Conservation (phyloP, 2,113 vertebrate species). For the Terrapene triunguis region DNA sequence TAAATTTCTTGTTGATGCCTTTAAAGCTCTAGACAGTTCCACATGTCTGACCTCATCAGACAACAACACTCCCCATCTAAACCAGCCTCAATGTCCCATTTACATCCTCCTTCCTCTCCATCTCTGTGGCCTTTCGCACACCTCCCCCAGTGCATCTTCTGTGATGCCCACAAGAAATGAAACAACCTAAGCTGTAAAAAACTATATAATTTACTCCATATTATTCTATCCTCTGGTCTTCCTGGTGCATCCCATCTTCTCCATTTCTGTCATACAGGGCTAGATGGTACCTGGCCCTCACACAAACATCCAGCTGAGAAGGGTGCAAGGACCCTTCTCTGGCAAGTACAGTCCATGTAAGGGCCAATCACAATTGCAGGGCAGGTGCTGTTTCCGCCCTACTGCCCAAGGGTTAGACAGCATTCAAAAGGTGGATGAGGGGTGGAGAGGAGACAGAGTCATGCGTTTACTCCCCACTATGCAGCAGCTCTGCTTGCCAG, state of each 20-base stretch:
- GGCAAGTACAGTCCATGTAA: not conserved
- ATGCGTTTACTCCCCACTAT: not conserved
- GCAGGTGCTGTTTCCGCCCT: not conserved
- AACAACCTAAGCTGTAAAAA: not conserved
- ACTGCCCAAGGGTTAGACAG: not conserved
- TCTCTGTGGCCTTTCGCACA: not conserved
- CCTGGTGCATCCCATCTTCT: not conserved
- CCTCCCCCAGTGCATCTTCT: not conserved
- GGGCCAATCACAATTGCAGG: not conserved
- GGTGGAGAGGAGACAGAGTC: not conserved
- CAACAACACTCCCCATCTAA: not conserved
- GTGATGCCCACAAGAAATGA: not conserved
- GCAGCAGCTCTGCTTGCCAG: not conserved
- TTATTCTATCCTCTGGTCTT: not conserved
- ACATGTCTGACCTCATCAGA: not conserved
- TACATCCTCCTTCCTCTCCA: not conserved
- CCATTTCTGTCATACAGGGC: not conserved
- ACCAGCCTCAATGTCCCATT: not conserved
- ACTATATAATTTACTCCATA: not conserved
- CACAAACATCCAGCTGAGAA: not conserved
- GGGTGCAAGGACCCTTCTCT: not conserved
- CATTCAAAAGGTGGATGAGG: not conserved
- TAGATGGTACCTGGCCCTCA: not conserved
- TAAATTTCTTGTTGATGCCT: not conserved
- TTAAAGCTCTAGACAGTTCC: not conserved